Base-by-base conservation (phyloP, 2,797 vertebrate genomes). In the Botia almorhae region DNA sequence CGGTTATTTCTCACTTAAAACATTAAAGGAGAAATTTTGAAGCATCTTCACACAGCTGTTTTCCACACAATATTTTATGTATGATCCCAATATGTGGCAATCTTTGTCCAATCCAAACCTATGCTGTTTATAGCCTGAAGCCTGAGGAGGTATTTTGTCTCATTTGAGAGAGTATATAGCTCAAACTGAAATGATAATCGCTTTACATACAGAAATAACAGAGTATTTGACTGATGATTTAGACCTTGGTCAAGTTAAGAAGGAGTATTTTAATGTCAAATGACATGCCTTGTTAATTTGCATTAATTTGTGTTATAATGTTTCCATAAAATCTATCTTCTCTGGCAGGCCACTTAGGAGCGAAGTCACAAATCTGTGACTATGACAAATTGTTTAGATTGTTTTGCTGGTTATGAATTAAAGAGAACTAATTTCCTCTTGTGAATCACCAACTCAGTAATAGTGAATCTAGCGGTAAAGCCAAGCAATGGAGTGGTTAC, bases 341-440 rank as follows among this genome's bases (percentile, higher is more conserved):
- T 16, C 29, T 16, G 60, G 4, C 14, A 17, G 60, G 26, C 60
- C 60, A 7, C 21, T 65, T 21, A 68, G 51, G 10, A 51, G 2
- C n/a, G 21, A 77, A 11, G 43, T 63, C 16, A 26, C 21, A 29
- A 39, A 55, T 69, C 14, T 29, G 5, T 64, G 12, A 53, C 29
- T 14, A 16, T 63, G 23, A 76, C 39, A 13, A n/a, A 16, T 19
- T 70, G 7, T 56, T 26, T 43, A 64, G 33, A 76, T 65, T 58
- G 14, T 51, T 55, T 39, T 63, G 51, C 21, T 69, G 76, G 79
- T 72, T 76, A 14, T 7, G 7, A 60, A 60, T 16, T 13, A 64
- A 74, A 13, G 64, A 55, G 8, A 51, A 19, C 29, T 17, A 67
- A 80, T 76, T 76, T 72, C 26, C 60, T 75, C 60, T 14, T 80